A percentile compares a stretch with the other conserved stretches of the same genome.
These are phyloP conservation scores for Cavia aperea DNA, from an alignment of 2,113 vertebrate species.

Conservation along the genomic window DNA sequence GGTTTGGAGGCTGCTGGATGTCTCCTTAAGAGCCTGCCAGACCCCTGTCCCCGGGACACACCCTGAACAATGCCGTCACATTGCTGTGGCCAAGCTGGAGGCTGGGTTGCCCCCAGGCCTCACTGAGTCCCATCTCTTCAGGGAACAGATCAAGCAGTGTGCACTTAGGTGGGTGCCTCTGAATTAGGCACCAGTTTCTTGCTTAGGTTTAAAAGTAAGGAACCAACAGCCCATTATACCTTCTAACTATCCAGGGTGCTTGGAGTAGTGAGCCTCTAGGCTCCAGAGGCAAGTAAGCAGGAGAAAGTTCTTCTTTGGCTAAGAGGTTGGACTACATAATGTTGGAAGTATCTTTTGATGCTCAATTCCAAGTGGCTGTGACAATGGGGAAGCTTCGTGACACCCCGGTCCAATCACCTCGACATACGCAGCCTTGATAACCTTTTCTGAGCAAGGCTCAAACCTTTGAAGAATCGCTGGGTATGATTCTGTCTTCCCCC, in stretches of 20 bases:
- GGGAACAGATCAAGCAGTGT: not conserved
- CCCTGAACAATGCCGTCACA: no score
- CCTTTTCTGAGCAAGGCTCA: not conserved
- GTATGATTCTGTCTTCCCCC: not conserved
- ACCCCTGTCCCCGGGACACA: no score
- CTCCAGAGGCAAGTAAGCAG: not conserved
- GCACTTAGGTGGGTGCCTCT: not conserved
- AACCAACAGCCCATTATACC: not conserved
- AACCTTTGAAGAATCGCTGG: not conserved
- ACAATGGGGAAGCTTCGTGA: not conserved
- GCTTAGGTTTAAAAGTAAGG: not conserved
- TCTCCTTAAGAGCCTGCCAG: no score
- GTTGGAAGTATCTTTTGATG: not conserved
- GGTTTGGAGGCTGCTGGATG: no score
- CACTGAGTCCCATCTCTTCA: not conserved
- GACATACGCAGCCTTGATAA: accelerated
- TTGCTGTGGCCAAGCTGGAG: not conserved
- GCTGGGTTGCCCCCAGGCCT: not conserved
- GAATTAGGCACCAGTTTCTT: not conserved
- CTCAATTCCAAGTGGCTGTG: not conserved
- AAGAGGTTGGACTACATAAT: not conserved
- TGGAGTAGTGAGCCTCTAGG: not conserved
- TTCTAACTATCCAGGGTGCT: not conserved
- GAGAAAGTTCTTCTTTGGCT: not conserved
- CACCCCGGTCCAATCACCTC: not conserved